These are phyloP conservation scores for Embiotoca jacksoni DNA, from an alignment of 2,113 vertebrate genomes.

Conservation along the genomic window DNA sequence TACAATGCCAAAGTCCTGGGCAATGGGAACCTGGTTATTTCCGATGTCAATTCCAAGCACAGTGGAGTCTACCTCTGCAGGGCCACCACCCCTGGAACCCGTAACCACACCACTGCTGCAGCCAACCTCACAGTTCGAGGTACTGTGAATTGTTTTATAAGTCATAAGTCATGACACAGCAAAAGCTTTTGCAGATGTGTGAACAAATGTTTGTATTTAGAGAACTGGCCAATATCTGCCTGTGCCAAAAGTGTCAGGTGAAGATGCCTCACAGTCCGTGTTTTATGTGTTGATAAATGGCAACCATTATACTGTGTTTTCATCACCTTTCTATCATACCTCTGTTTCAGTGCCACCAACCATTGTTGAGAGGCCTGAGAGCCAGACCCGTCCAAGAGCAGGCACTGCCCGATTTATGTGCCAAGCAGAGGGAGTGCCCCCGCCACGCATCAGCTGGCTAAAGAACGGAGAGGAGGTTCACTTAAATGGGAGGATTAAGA, in stretches of 20 bases:
- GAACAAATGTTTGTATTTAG: too few relatives aligned
- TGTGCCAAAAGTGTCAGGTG: background rate
- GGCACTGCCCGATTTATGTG: constrained; percentile 97
- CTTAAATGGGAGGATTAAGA: constrained; percentile 97
- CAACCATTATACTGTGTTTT: background rate
- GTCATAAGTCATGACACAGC: background rate
- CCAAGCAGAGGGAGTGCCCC: constrained; percentile 92
- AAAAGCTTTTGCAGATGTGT: background rate
- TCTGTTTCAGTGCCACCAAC: constrained; percentile 89
- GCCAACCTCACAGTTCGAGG: constrained; percentile 92
- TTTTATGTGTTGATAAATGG: background rate
- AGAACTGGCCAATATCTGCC: background rate
- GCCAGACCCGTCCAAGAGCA: constrained; percentile 94
- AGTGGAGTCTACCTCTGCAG: constrained; percentile 93
- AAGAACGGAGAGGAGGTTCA: constrained; percentile 94
- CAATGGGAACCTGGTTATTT: constrained; percentile 94
- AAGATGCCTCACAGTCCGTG: background rate
- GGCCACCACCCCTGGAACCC: constrained; percentile 94
- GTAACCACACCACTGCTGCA: constrained; percentile 92
- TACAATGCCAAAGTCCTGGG: constrained; percentile 95
- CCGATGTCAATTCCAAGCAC: constrained; percentile 88
- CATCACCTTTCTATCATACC: background rate
- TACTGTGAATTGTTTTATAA: constrained; percentile 80
- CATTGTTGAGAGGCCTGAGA: constrained; percentile 94
- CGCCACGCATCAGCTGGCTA: constrained; percentile 93